Conservation (phyloP, 2,113 vertebrate species). For the Hippocampus comes region DNA sequence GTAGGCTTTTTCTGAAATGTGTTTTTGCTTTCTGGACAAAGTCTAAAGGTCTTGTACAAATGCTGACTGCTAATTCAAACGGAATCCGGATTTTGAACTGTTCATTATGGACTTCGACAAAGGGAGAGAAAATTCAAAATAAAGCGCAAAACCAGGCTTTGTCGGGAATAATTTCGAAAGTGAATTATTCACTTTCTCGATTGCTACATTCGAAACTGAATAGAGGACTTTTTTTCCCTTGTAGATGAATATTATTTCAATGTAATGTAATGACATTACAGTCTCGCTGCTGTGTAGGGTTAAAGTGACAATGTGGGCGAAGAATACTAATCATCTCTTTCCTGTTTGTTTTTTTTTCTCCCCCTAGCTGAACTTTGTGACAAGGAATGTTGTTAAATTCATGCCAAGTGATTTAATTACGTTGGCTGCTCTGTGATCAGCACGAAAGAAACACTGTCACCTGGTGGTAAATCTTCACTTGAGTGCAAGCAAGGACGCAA, state of each 20-base stretch:
- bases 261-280: slow-evolving; percentile 27
- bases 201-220: slow-evolving; percentile 26
- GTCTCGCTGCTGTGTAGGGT: slow-evolving; percentile 18
- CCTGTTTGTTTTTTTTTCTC: neutral
- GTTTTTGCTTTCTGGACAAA: too few species aligned
- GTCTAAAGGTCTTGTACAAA: too few species aligned
- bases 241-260: slow-evolving; percentile 24
- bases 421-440: slow-evolving; percentile 12
- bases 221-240: slow-evolving; percentile 17
- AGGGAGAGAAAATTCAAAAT: slow-evolving; percentile 11
- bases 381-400: slow-evolving; percentile 7
- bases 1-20: too few species aligned
- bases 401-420: slow-evolving; percentile 16
- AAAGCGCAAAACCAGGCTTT: neutral
- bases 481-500: neutral
- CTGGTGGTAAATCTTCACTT: slow-evolving; percentile 43
- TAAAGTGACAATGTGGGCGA: slow-evolving; percentile 10
- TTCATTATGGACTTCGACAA: neutral
- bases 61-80: too few species aligned
- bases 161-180: neutral
- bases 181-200: slow-evolving; percentile 22
- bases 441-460: slow-evolving; percentile 53
- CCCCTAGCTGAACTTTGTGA: neutral
- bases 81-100: too few species aligned
- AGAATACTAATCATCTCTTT: slow-evolving; percentile 28